Evolutionary conservation across 2,888 invertebrate species (phyloP).

Genomic region (Agrochola lota): DNA sequence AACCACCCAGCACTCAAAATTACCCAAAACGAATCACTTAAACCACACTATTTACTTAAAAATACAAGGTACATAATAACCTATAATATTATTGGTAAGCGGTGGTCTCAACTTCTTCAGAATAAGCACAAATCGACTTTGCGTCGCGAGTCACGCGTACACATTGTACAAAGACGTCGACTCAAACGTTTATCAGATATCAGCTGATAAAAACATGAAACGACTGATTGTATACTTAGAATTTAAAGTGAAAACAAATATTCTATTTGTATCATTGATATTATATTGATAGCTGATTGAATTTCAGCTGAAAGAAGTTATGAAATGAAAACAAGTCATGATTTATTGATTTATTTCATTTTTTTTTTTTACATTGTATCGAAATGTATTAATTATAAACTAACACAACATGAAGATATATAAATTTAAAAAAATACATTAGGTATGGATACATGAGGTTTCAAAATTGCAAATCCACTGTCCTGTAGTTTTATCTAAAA

Average conservation of each 20-base stretch:
- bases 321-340: constrained; percentile 8
- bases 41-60: not conserved
- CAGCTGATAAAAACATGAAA: constrained; percentile 77
- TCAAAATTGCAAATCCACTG: no score
- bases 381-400: no score
- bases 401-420: no score
- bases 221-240: constrained; percentile 79
- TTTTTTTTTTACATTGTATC: no score
- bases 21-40: not conserved
- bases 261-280: constrained; percentile 48
- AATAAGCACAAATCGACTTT: constrained; percentile 19
- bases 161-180: constrained; percentile 76
- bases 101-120: not conserved
- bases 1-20: not conserved
- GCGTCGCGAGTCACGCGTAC: constrained; percentile 45
- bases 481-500: no score
- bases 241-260: constrained; percentile 71
- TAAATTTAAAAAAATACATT: no score
- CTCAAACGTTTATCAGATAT: constrained; percentile 76
- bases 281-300: constrained; percentile 42
- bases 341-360: no score
- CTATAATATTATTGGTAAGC: constrained; percentile 13
- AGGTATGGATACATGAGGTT: no score
- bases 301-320: constrained; percentile 44
- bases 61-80: constrained; percentile 9